These are phyloP conservation scores for Ennomos fuscantarius DNA, from an alignment of 2,888 invertebrate species.

Conservation along the genomic window DNA sequence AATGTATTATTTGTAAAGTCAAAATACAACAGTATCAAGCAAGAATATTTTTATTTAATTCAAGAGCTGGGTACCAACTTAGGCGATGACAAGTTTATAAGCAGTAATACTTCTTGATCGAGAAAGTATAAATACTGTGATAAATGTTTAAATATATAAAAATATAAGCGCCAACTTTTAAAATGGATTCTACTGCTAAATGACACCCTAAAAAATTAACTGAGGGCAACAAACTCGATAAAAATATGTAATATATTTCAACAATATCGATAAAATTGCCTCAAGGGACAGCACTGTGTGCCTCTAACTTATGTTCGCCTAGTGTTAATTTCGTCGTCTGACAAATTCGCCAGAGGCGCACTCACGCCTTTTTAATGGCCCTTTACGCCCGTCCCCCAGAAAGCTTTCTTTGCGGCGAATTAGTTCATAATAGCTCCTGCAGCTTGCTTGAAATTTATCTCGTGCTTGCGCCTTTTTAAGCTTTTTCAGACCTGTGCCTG, in stretches of 20 bases:
- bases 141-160: too few species aligned
- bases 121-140: too few species aligned
- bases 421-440: conserved; percentile 48
- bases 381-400: conserved; percentile 38
- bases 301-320: conserved; percentile 71
- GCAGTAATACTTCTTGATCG: too few species aligned
- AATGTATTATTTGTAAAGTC: too few species aligned
- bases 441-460: conserved; percentile 6
- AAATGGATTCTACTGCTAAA: too few species aligned
- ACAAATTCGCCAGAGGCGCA: conserved; percentile 70
- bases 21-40: too few species aligned
- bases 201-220: too few species aligned
- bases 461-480: neutral
- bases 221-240: neutral
- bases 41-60: too few species aligned
- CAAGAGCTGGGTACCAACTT: too few species aligned
- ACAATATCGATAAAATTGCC: conserved; percentile 59
- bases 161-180: too few species aligned
- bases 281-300: conserved; percentile 38
- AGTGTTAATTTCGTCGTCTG: conserved; percentile 77
- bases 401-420: conserved; percentile 52
- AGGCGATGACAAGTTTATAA: too few species aligned
- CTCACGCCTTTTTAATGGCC: conserved; percentile 53
- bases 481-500: neutral
- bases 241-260: conserved; percentile 6